These are phyloP conservation scores for Anguilla anguilla DNA, from an alignment of 2,797 vertebrate genomes.

Conservation along the genomic window DNA sequence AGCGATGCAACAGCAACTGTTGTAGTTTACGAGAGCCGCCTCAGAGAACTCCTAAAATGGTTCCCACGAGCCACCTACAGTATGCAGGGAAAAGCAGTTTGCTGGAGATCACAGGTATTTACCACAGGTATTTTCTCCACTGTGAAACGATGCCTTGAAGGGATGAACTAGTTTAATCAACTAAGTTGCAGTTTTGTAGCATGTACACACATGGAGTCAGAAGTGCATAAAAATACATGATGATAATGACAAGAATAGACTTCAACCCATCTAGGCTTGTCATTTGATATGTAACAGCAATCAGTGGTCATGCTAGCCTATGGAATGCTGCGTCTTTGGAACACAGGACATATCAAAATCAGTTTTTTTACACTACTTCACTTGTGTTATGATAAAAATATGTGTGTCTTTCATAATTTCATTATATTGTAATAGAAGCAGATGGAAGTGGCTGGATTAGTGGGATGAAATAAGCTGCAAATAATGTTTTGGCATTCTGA, in stretches of 20 bases:
- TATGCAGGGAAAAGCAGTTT: neutral
- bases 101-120: neutral
- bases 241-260: neutral
- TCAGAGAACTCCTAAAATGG: neutral
- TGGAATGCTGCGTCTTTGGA: no score
- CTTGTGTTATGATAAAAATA: no score
- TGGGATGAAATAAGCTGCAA: no score
- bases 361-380: no score
- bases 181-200: neutral
- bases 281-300: neutral
- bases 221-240: neutral
- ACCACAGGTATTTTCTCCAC: neutral
- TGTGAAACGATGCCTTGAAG: neutral
- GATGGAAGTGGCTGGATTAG: no score
- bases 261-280: neutral
- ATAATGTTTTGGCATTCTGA: no score
- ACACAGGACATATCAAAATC: no score
- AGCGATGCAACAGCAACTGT: conserved; percentile 24
- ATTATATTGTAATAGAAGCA: no score
- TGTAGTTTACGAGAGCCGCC: neutral
- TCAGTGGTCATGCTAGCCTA: no score
- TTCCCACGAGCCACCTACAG: neutral
- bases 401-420: no score
- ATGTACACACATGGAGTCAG: neutral
- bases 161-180: neutral